These are phyloP conservation scores for Holacanthus passer DNA, from an alignment of 2,113 vertebrate genomes.

Conservation along the genomic window DNA sequence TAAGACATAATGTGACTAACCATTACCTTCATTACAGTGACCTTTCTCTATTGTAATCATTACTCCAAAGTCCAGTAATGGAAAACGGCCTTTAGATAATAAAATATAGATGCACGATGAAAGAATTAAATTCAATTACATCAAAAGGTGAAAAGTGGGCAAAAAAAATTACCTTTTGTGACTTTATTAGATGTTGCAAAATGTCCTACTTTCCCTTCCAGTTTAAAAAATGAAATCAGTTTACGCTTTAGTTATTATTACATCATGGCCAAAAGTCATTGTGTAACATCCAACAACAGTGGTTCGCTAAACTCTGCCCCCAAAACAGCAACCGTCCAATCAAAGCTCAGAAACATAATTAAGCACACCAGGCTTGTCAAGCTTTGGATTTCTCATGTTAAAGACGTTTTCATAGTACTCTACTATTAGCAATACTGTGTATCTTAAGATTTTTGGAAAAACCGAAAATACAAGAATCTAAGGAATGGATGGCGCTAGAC, in stretches of 20 bases:
- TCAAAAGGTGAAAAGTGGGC: not conserved
- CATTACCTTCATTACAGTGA: slow-evolving; percentile 58
- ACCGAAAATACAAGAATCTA: too few species aligned
- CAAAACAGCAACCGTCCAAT: not conserved
- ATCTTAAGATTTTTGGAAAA: too few species aligned
- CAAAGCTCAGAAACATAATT: not conserved
- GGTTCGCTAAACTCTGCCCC: not conserved
- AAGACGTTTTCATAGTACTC: too few species aligned
- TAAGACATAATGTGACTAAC: slow-evolving; percentile 49
- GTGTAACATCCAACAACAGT: not conserved
- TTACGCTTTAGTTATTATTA: not conserved
- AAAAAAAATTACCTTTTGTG: not conserved
- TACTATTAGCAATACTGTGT: too few species aligned
- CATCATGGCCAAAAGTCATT: not conserved
- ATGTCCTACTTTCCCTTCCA: slow-evolving; percentile 6
- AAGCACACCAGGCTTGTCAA: not conserved
- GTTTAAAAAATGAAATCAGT: not conserved
- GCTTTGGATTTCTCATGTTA: not conserved
- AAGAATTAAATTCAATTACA: too few species aligned
- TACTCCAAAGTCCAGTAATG: slow-evolving; percentile 10
- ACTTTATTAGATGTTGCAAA: slow-evolving; percentile 9
- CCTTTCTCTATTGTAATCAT: slow-evolving; percentile 52
- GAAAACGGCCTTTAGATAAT: slow-evolving; percentile 51
- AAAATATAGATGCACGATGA: slow-evolving; percentile 20
- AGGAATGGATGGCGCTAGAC: too few species aligned